Evolutionary conservation across 1,140 invertebrate species (phyloP).

Genomic region (Coelopa frigida): DNA sequence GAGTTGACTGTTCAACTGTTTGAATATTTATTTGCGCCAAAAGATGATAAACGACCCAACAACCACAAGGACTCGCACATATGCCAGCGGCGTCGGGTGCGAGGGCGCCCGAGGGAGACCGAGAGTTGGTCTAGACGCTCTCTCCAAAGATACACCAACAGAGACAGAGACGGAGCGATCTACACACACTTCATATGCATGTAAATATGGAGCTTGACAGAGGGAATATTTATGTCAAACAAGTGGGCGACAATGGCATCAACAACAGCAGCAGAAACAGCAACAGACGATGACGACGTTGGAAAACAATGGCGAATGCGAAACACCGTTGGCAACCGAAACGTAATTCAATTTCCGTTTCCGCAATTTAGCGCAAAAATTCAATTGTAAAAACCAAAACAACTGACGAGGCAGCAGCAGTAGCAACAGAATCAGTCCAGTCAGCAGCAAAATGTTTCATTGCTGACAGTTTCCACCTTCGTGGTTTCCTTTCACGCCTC

Average conservation of each 20-base stretch:
- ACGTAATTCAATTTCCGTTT: conserved; percentile 15
- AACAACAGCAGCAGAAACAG: conserved; percentile 1
- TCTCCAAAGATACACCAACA: too few relatives aligned
- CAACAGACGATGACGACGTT: background rate
- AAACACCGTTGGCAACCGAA: background rate
- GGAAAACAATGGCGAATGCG: background rate
- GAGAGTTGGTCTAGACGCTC: too few relatives aligned
- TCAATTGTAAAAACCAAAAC: conserved; percentile 4
- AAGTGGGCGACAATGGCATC: background rate
- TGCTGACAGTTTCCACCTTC: conserved; percentile 10
- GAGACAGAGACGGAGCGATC: too few relatives aligned
- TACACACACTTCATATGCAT: conserved; percentile 9
- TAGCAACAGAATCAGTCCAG: conserved; percentile 4
- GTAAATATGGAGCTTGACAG: conserved; percentile 42
- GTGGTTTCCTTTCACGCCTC: too few relatives aligned
- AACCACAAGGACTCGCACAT: too few relatives aligned
- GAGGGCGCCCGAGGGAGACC: too few relatives aligned
- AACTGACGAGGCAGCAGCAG: conserved; percentile 1
- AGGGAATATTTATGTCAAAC: conserved; percentile 36
- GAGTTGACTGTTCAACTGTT: too few relatives aligned
- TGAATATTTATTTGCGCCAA: conserved; percentile 12
- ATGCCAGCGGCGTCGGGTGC: too few relatives aligned
- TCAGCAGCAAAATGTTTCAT: background rate
- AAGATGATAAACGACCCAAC: conserved; percentile 11
- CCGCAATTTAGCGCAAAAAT: conserved; percentile 12